Evolutionary conservation across 2,113 vertebrate species (phyloP), one percentile per base, ranked within the genome.

Genomic region (Pyrgilauda ruficollis): DNA sequence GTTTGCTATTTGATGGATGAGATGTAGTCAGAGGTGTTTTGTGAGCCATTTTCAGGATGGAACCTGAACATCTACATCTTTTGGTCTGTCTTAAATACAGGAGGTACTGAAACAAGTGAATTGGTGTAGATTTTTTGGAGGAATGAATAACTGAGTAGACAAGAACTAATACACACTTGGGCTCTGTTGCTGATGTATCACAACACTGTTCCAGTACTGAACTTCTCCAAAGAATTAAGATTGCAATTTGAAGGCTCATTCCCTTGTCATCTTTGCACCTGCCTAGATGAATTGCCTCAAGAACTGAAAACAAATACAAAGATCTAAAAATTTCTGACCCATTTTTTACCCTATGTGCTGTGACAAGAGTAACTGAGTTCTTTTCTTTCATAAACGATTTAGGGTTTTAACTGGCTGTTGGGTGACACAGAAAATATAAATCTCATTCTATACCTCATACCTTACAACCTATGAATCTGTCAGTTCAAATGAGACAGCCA

Each of bases 401-500:
- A 64, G 19, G 50, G 27, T 17, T 82, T 84, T 74, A 80, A 62
- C 28, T 93, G 55, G 13, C 37, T 69, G 28, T 37, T 39, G 21
- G 9, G 14, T 55, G 35, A 66, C 4, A 66, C 4, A 83, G 37
- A 81, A 96, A 82, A 76, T 33, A 79, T 0, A 77, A 83, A 74
- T 61, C 37, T 55, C 30, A 35, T 77, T 86, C 50, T 80, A 2
- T 55, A 23, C 8, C n/a, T 79, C 37, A 55, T 28, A 56, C 20
- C 19, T 80, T 58, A 37, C 31, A 89, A 78, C 10, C 11, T 74
- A 17, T 43, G 61, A 33, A 67, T 74, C 47, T 11, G 9, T 55
- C 53, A 44, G 68, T 63, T 77, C 9, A 2, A 50, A 86, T 0
- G 0, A 92, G 43, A 67, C 24, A 77, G 47, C 37, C 6, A 0